Percentiles rank a stretch among this genome's conserved stretches.
These are phyloP conservation scores for Diadophis punctatus DNA, from an alignment of 2,113 vertebrate genomes.

Conservation along the genomic window DNA sequence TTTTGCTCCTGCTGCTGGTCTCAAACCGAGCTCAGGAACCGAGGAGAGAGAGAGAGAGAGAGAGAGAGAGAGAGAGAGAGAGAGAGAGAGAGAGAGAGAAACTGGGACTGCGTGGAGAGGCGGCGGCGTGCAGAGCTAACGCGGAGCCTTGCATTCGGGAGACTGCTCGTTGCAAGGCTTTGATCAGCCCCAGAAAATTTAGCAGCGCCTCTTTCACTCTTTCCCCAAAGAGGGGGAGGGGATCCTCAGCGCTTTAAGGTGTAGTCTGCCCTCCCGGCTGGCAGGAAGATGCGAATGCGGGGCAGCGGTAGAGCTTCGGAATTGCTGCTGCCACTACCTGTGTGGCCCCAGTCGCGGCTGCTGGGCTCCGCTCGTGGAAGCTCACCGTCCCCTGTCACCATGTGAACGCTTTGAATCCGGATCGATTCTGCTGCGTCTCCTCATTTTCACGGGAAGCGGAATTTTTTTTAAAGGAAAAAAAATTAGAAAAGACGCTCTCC, in stretches of 20 bases:
- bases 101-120: background rate
- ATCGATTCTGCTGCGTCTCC: constrained; percentile 4
- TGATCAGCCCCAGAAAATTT: constrained; percentile 38
- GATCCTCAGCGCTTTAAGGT: constrained; percentile 21
- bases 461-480: background rate
- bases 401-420: constrained; percentile 45
- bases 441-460: background rate
- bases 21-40: constrained; percentile 53
- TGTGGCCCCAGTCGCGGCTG: constrained; percentile 80
- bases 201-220: constrained; percentile 39
- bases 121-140: constrained; percentile 3
- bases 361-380: constrained; percentile 31
- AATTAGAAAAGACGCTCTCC: constrained; percentile 19
- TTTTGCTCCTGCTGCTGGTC: constrained; percentile 62
- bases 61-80: background rate
- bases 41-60: constrained; percentile 13
- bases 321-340: constrained; percentile 79
- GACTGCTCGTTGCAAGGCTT: constrained; percentile 23
- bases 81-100: constrained; percentile 15
- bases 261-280: constrained; percentile 39
- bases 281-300: constrained; percentile 73
- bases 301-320: constrained; percentile 50
- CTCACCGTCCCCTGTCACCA: background rate
- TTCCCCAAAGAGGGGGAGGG: constrained; percentile 13
- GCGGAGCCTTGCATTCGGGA: constrained; percentile 27